Evolutionary conservation across 2,797 vertebrate species (phyloP), one percentile per base, ranked within the genome.

Genomic region (Gorsachius magnificus): DNA sequence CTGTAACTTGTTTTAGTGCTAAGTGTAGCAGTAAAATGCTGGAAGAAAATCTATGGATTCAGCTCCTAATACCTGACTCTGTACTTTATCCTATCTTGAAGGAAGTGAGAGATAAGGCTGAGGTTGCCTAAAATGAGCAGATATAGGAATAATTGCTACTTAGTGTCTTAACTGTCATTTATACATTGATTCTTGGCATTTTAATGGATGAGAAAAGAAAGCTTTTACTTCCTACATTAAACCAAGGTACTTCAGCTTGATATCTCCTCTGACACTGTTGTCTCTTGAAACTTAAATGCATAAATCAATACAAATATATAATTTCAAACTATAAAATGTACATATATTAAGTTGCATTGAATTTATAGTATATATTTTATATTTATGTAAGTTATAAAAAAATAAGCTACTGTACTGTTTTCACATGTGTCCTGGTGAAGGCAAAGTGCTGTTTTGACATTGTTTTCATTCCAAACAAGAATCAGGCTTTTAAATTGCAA

Each of bases 131-230:
- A 79, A 95, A 84, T 28, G 94, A 93, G 28, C 29, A 89, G 83
- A 93, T 75, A 60, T 12, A 63, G 84, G 28, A 96, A 82, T 96
- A 97, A 91, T 95, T 93, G 74, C 85, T 96, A 94, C 74, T 95
- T 81, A 96, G 84, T 82, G 87, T 88, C 95, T 93, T 95, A 91
- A 90, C 91, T 96, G 72, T 89, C 91, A 86, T 93, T 96, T 91
- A 68, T 89, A 41, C 22, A 77, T 92, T 88, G 94, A 92, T 92
- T 95, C 72, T 16, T 91, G 82, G 71, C 84, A 88, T 77, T 96
- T 96, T 95, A 97, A 96, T 88, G 90, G 70, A 86, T 71, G 36
- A 90, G 54, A 41, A 89, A 95, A 93, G 60, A 28, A 95, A 89
- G 19, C 41, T 83, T 93, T 95, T 83, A 8, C 82, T 93, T 94